A percentile compares a stretch with the other conserved stretches of the same genome.
Evolutionary conservation across 2,113 vertebrate genomes (phyloP).

Genomic region (Megaleporinus macrocephalus): DNA sequence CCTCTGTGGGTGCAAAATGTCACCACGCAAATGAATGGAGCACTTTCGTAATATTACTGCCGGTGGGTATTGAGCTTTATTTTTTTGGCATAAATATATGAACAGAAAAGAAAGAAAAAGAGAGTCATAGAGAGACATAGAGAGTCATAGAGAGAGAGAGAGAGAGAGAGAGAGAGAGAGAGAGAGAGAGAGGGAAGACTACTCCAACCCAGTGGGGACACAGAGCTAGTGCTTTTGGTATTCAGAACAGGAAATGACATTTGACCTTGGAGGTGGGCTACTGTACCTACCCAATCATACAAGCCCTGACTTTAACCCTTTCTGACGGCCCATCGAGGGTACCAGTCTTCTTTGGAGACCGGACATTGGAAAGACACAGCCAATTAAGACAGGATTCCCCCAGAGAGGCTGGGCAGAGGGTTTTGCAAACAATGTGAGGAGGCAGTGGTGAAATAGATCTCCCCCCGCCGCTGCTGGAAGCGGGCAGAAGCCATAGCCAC

Average conservation of each 20-base stretch:
- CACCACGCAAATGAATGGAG: not conserved
- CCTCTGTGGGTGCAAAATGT: conserved; percentile 67
- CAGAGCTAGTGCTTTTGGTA: conserved; percentile 23
- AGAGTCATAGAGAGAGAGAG: not conserved
- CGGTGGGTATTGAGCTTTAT: too few species aligned
- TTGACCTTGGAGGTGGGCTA: conserved; percentile 67
- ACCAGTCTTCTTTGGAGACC: conserved; percentile 61
- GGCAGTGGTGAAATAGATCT: conserved; percentile 69
- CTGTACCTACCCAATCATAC: conserved; percentile 78
- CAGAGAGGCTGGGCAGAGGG: conserved; percentile 56
- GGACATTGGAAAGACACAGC: conserved; percentile 70
- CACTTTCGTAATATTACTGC: too few species aligned
- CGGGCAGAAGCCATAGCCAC: conserved; percentile 62
- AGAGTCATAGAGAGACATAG: too few species aligned
- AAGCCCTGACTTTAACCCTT: conserved; percentile 66
- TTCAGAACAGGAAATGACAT: conserved; percentile 73
- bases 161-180: not conserved
- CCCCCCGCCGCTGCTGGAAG: conserved; percentile 60
- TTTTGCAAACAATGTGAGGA: conserved; percentile 68
- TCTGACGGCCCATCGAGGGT: conserved; percentile 62
- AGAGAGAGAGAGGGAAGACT: not conserved
- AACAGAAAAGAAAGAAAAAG: too few species aligned
- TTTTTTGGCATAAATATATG: not conserved
- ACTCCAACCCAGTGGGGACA: conserved; percentile 33
- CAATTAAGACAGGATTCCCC: conserved; percentile 62